Percentiles rank a stretch among this genome's conserved stretches.
These are phyloP conservation scores for Trichopria drosophilae DNA, from an alignment of 2,888 invertebrate genomes.

Conservation along the genomic window DNA sequence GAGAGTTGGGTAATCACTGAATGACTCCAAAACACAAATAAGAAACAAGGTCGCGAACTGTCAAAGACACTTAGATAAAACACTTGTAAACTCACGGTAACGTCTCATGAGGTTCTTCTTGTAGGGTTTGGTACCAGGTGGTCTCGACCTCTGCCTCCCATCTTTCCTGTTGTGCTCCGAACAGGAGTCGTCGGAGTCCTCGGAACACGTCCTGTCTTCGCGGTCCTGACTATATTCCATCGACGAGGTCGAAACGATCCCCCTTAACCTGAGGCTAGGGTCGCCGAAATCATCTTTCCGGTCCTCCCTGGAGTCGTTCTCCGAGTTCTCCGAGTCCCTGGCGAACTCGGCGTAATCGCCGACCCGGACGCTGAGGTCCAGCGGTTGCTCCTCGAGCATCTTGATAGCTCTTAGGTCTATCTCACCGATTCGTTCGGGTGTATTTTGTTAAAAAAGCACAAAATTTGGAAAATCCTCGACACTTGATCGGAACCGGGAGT, in stretches of 20 bases:
- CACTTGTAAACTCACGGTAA: slow-evolving; percentile 78
- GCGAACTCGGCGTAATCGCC: slow-evolving; percentile 53
- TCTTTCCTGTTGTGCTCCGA: slow-evolving; percentile 67
- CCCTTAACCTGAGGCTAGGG: slow-evolving; percentile 37
- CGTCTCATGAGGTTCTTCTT: slow-evolving; percentile 92
- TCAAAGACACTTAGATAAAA: slow-evolving; percentile 8
- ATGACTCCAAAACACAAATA: no score
- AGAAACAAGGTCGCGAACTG: no score
- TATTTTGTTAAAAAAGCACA: no score
- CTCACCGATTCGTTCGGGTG: no score
- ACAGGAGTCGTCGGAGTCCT: slow-evolving; percentile 82
- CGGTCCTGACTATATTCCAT: slow-evolving; percentile 53
- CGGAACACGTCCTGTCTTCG: slow-evolving; percentile 68
- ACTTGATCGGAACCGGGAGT: no score
- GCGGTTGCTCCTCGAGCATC: slow-evolving; percentile 68
- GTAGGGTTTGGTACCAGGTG: slow-evolving; percentile 66
- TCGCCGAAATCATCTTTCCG: slow-evolving; percentile 35
- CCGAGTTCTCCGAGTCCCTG: slow-evolving; percentile 44
- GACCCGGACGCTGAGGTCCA: slow-evolving; percentile 74
- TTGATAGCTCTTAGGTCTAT: slow-evolving; percentile 22
- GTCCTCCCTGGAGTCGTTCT: slow-evolving; percentile 50
- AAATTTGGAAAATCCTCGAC: no score
- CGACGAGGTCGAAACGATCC: slow-evolving; percentile 31
- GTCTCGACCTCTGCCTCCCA: slow-evolving; percentile 60
- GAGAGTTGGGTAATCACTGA: no score